Evolutionary conservation across 2,888 invertebrate genomes (phyloP), one percentile per base, ranked within the genome.

Genomic region (Bursaphelenchus okinawaensis): DNA sequence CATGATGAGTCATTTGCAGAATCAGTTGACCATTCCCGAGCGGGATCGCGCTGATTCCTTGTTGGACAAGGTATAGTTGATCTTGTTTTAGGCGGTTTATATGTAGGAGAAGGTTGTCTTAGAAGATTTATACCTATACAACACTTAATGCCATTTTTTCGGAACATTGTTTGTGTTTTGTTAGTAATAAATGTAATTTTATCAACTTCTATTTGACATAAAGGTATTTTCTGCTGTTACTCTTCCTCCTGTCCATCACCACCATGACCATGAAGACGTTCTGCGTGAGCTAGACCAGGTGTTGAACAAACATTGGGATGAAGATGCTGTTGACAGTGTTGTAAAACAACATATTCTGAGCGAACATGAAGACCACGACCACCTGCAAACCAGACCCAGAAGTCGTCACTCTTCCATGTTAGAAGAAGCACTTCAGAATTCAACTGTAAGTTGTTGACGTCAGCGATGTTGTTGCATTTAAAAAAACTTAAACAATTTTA

Each of bases 221-320:
- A 19, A 63, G 61, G 55, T 65, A 20, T 65, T 65, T n/a, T 65
- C 66, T 4, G 60, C 29, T 27, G 66, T 65, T 16, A 50, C 23
- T 23, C 31, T 65, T 22, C 40, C 66, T 56, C 28, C 52, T 7
- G 66, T 66, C 26, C 20, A 50, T 50, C 28, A 65, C 66, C 23
- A 65, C 20, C 20, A 65, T 12, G 66, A 65, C 20, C 66, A 52
- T 16, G 65, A 66, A n/a, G 52, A 52, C 54, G 66, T 66, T 8
- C 62, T 65, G 23, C 19, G n/a, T 9, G 66, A 65, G 40, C 40
- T 65, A 23, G 65, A 65, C 26, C 66, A 65, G 19, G 55, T 65
- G 22, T 27, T 65, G 52, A 29, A 28, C 20, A 52, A 40, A 19
- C 65, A 65, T 19, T 40, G 40, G 40, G 40, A 40, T n/a, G 40